Evolutionary conservation across 2,797 vertebrate genomes (phyloP).

Genomic region (Clangula hyemalis): DNA sequence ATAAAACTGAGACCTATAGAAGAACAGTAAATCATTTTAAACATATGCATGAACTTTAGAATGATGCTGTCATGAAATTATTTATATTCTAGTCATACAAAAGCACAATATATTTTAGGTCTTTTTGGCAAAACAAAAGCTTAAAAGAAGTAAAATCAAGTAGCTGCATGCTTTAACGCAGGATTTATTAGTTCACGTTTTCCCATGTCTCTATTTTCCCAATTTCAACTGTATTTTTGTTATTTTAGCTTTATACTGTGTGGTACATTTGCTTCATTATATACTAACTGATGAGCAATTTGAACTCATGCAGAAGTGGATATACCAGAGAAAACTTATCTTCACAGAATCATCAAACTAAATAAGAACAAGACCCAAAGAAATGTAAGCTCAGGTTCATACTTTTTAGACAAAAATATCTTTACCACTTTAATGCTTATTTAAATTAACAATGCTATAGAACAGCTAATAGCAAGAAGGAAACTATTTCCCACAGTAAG

Average conservation of each 20-base stretch:
- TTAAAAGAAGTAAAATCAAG: conserved; percentile 38
- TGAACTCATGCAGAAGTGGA: not conserved
- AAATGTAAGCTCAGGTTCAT: rapidly evolving
- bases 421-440: not conserved
- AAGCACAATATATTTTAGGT: conserved; percentile 36
- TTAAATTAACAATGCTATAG: not conserved
- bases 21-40: conserved; percentile 44
- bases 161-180: conserved; percentile 39
- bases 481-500: not conserved
- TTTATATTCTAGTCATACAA: conserved; percentile 19
- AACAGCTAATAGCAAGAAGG: not conserved
- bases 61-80: conserved; percentile 30
- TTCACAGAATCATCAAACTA: not conserved
- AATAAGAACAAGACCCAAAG: not conserved
- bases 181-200: conserved; percentile 47
- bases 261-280: not conserved
- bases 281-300: not conserved
- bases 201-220: conserved; percentile 5
- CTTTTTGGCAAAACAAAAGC: conserved; percentile 46
- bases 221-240: not conserved
- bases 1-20: conserved; percentile 24
- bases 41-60: conserved; percentile 41
- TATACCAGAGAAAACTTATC: not conserved
- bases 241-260: not conserved
- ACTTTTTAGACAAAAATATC: not conserved